phyloP scores from a whole-genome alignment of 2,888 invertebrate genomes.

The Caenorhabditis angaria region DNA sequence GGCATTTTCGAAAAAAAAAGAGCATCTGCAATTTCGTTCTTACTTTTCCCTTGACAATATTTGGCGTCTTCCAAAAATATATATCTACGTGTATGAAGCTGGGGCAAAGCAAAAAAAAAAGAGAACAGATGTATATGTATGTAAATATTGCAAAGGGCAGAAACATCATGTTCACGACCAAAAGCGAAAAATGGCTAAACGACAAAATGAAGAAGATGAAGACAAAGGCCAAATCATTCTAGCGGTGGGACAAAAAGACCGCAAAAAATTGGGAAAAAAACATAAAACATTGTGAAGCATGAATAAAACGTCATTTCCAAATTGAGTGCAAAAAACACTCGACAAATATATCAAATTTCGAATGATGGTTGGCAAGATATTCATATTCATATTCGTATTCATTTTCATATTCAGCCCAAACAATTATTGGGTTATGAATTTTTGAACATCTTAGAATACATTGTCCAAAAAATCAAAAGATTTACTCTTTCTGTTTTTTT shows the following conservation, averaged over 20 bases:
- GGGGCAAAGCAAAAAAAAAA: not conserved
- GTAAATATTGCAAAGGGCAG: not conserved
- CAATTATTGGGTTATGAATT: not conserved
- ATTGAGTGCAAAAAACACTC: slow-evolving; percentile 2
- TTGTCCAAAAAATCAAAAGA: no score
- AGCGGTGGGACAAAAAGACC: no score
- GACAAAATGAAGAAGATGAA: no score
- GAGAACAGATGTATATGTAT: not conserved
- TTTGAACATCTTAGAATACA: not conserved
- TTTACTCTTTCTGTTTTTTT: no score
- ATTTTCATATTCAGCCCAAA: not conserved
- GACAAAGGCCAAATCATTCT: no score
- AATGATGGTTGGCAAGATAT: not conserved
- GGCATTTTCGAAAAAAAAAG: not conserved
- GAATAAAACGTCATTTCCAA: slow-evolving; percentile 2
- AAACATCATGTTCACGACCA: slow-evolving; percentile 4
- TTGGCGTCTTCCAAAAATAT: no score
- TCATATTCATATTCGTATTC: no score
- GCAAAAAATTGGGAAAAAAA: not conserved
- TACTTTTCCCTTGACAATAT: not conserved
- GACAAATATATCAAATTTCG: slow-evolving; percentile 4
- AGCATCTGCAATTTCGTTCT: not conserved
- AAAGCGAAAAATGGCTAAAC: no score
- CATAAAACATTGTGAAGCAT: not conserved
- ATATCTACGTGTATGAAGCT: no score